phyloP scores from a whole-genome alignment of 2,888 invertebrate genomes.

The Buathra laborator region DNA sequence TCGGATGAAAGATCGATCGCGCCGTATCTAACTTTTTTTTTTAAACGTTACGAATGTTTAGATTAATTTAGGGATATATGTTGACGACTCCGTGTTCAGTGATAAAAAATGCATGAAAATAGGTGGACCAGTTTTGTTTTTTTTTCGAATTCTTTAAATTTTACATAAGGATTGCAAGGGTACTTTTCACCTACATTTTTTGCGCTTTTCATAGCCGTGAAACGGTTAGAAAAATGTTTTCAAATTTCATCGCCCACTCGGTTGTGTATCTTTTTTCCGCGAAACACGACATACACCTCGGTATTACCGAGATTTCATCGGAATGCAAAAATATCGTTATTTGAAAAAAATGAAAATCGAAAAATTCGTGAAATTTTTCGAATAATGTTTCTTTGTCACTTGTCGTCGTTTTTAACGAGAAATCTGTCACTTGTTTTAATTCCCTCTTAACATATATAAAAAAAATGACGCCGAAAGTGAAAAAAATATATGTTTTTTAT shows the following conservation, averaged over 20 bases:
- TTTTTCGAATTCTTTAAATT: too few species aligned
- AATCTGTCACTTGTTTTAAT: too few species aligned
- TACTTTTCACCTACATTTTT: too few species aligned
- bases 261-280: not conserved
- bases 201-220: too few species aligned
- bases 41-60: too few species aligned
- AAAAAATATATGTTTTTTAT: not conserved
- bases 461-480: not conserved
- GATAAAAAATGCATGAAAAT: not conserved
- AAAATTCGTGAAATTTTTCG: not conserved
- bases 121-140: too few species aligned
- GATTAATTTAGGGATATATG: not conserved
- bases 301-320: not conserved
- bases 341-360: not conserved
- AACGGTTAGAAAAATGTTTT: not conserved
- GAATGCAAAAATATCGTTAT: not conserved
- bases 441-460: not conserved
- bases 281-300: not conserved
- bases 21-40: not conserved
- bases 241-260: not conserved
- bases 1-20: not conserved
- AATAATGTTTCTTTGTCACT: not conserved
- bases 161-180: too few species aligned
- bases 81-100: not conserved
- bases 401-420: too few species aligned